Evolutionary conservation across 2,113 vertebrate genomes (phyloP).

Genomic region (Bufo bufo): DNA sequence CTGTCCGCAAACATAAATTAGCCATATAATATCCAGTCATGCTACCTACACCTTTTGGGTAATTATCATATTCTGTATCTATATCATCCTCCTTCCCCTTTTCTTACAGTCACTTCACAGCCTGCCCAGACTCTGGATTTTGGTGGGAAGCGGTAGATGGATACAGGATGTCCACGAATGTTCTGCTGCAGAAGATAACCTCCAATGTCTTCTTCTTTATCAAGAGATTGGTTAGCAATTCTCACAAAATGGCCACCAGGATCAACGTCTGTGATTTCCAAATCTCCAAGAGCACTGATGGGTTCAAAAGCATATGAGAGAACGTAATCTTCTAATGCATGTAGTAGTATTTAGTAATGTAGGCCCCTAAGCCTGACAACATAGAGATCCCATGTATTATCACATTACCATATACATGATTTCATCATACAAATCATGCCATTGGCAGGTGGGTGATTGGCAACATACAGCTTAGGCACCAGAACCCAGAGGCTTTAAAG

Average conservation of each 20-base stretch:
- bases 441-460: no score
- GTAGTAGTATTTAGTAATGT: neutral
- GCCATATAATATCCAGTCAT: no score
- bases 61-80: neutral
- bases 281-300: conserved; percentile 64
- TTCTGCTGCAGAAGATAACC: conserved; percentile 67
- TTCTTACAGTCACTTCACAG: conserved; percentile 64
- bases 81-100: no score
- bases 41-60: neutral
- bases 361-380: neutral
- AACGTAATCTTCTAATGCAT: neutral
- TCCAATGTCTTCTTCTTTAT: conserved; percentile 67
- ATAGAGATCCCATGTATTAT: neutral
- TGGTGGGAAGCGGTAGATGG: conserved; percentile 61
- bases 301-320: conserved; percentile 18
- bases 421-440: no score
- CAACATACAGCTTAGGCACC: no score
- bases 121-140: conserved; percentile 60
- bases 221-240: conserved; percentile 62
- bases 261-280: conserved; percentile 67
- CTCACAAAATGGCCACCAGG: conserved; percentile 62
- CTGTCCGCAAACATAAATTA: no score
- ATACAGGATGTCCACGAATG: conserved; percentile 55
- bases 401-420: neutral
- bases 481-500: no score